Evolutionary conservation across 1,140 invertebrate genomes (phyloP), one percentile per base, ranked within the genome.

Genomic region (Nasonia longicornis): DNA sequence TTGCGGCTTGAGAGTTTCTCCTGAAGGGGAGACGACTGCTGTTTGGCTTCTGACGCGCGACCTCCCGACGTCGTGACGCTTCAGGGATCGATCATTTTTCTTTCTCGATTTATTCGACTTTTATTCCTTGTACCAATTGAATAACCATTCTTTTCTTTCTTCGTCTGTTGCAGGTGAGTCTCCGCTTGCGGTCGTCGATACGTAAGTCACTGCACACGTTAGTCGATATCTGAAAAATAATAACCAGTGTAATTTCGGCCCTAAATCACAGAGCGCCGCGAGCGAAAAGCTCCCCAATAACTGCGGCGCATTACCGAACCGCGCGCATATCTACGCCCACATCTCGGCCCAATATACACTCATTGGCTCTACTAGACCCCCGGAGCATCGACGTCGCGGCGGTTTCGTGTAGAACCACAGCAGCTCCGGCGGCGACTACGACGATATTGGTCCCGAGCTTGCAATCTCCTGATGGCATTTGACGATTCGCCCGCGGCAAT

Each of bases 381-480:
- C 16, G 52, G 1, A 58, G 52, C 52, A 58, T 58, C 52, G 52
- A 58, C 20, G 20, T n/a, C 52, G 52, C 20, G 38, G 58, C 58
- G 64, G 64, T 67, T n/a, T 67, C n/a, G 20, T 29, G 22, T 31
- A 67, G 10, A 29, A 67, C 26, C 64, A 66, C 52, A 38, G 52
- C 3, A 58, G 3, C 11, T 29, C 64, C 64, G 26, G 26, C 26
- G 0, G 26, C 26, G 26, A 26, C 45, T 14, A 20, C 52, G 52
- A 58, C 22, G 42, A 69, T 70, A 70, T 77, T 77, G 66, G 42
- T 11, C 38, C 11, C 66, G 48, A 42, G 77, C 77, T 14, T 82
- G 82, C 82, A 80, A 84, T 81, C 83, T 81, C 80, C 83, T 85
- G 86, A 88, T 84, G 86, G 85, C 85, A 85, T 88, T 87, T 86